phyloP scores from a whole-genome alignment of 2,888 invertebrate genomes.

The Drosophila helvetica region DNA sequence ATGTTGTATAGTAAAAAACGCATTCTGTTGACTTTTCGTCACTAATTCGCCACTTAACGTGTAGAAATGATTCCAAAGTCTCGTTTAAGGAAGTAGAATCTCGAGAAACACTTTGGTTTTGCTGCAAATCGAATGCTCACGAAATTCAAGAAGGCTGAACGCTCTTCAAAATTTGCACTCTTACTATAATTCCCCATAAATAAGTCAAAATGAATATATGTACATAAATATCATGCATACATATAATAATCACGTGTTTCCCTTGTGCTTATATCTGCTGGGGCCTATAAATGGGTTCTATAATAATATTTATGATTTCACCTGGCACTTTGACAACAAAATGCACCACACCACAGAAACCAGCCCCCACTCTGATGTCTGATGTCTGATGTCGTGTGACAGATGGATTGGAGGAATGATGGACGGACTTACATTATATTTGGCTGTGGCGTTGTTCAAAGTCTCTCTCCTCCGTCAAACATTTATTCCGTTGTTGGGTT shows the following conservation, averaged over 20 bases:
- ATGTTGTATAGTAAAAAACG: too few species aligned
- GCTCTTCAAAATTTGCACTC: constrained; percentile 13
- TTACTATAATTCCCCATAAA: constrained; percentile 42
- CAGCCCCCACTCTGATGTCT: background rate
- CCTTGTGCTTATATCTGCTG: constrained; percentile 35
- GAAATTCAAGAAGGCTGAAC: constrained; percentile 26
- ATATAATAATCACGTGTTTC: constrained; percentile 32
- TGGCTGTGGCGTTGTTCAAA: background rate
- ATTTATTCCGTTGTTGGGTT: background rate
- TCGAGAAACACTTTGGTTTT: constrained; percentile 12
- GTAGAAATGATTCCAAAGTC: background rate
- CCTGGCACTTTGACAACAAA: constrained; percentile 61
- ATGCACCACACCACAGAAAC: constrained; percentile 16
- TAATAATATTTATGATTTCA: constrained; percentile 55
- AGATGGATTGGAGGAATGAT: background rate
- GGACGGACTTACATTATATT: background rate
- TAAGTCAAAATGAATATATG: background rate
- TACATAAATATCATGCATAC: background rate
- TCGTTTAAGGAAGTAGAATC: background rate
- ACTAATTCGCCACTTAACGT: background rate
- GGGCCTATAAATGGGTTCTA: constrained; percentile 33
- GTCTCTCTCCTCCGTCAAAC: background rate
- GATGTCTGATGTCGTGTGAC: background rate
- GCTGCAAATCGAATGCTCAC: constrained; percentile 56
- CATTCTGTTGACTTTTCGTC: background rate